phyloP scores from a whole-genome alignment of 2,797 vertebrate species.

The Acanthurus tractus region DNA sequence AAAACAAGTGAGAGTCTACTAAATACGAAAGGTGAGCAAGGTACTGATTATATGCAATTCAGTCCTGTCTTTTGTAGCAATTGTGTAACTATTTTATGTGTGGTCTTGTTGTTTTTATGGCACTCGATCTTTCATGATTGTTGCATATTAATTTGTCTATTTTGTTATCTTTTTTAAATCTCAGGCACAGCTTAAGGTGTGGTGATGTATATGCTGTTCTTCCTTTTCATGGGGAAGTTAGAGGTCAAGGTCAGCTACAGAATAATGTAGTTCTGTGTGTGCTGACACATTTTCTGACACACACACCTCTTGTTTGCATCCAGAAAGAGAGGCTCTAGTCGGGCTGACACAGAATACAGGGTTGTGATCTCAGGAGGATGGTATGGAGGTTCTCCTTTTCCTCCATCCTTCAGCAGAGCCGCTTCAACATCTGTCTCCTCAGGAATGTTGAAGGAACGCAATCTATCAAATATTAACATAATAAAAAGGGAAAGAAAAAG shows the following conservation, averaged over 20 bases:
- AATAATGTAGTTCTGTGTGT: conserved; percentile 10
- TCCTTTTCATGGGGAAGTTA: conserved; percentile 2
- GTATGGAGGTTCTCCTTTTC: conserved; percentile 84
- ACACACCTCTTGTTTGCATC: conserved; percentile 90
- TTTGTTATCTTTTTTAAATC: too few species aligned
- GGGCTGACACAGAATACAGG: conserved; percentile 90
- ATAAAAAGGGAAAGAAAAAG: conserved; percentile 11
- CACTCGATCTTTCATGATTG: too few species aligned
- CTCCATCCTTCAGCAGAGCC: conserved; percentile 69
- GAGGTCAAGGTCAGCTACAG: conserved; percentile 22
- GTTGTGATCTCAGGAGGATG: conserved; percentile 92
- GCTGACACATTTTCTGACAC: background rate
- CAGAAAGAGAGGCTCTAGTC: conserved; percentile 91
- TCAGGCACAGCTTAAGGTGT: too few species aligned
- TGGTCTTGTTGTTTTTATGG: too few species aligned
- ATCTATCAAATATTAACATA: conserved; percentile 64
- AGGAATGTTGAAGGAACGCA: conserved; percentile 88
- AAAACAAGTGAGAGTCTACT: too few species aligned
- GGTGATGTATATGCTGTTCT: too few species aligned
- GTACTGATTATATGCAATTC: too few species aligned
- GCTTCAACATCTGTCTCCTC: conserved; percentile 71
- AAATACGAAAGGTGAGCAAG: too few species aligned
- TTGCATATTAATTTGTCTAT: too few species aligned
- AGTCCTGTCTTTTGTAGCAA: too few species aligned
- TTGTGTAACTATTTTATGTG: too few species aligned